Conservation (phyloP, 1,140 invertebrate genomes). For the Idris sp. region DNA sequence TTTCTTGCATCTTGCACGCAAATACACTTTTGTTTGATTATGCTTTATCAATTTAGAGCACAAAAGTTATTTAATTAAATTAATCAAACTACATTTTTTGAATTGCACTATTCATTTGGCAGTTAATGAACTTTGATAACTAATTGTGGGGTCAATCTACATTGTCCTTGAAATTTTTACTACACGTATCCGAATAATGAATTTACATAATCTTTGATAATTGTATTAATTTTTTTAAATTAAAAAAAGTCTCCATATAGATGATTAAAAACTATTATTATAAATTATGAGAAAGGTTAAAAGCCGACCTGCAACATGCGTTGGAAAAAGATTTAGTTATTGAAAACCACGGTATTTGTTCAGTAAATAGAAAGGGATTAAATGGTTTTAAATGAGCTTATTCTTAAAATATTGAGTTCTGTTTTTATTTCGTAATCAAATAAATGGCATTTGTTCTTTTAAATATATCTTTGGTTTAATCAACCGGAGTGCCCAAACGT, state of each 20-base stretch:
- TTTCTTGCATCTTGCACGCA: slow-evolving; percentile 1
- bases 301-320: no score
- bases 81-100: background rate
- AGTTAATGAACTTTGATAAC: slow-evolving; percentile 11
- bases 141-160: slow-evolving; percentile 14
- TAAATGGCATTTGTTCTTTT: slow-evolving; percentile 59
- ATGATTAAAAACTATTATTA: no score
- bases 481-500: slow-evolving; percentile 44
- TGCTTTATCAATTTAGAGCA: background rate
- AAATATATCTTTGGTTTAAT: slow-evolving; percentile 50
- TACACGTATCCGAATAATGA: no score
- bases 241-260: no score
- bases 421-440: slow-evolving; percentile 60
- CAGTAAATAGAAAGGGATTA: slow-evolving; percentile 52
- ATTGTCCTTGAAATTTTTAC: slow-evolving; percentile 12
- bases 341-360: slow-evolving; percentile 30
- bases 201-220: no score
- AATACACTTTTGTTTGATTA: background rate
- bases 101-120: no score
- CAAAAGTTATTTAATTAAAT: slow-evolving; percentile 13
- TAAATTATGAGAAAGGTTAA: no score
- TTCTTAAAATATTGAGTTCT: slow-evolving; percentile 54
- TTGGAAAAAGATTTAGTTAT: slow-evolving; percentile 45
- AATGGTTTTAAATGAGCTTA: slow-evolving; percentile 55
- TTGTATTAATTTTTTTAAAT: no score